Evolutionary conservation across 2,888 invertebrate species (phyloP).

Genomic region (Phortica okadai): DNA sequence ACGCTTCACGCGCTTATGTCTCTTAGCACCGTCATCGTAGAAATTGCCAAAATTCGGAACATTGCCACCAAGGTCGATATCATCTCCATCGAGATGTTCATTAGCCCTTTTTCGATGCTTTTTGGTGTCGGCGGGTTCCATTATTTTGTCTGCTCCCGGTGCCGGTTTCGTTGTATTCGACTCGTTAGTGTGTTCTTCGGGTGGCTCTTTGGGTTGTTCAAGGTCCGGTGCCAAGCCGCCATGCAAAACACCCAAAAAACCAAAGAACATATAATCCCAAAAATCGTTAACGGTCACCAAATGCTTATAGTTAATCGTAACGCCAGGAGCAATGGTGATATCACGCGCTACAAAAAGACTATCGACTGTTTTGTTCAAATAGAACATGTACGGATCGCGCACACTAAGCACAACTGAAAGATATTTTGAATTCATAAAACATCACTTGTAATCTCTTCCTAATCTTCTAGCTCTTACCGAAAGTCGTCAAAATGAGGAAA

Average conservation of each 20-base stretch:
- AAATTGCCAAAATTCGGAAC: too few relatives aligned
- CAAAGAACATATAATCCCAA: slow-evolving; percentile 58
- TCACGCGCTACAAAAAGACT: slow-evolving; percentile 53
- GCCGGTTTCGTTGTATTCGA: too few relatives aligned
- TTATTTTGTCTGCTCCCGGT: too few relatives aligned
- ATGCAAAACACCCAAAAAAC: slow-evolving; percentile 56
- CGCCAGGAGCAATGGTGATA: slow-evolving; percentile 45
- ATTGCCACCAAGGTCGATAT: too few relatives aligned
- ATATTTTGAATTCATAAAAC: not conserved
- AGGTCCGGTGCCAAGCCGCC: slow-evolving; percentile 38
- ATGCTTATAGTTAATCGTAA: slow-evolving; percentile 53
- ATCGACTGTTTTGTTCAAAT: slow-evolving; percentile 58
- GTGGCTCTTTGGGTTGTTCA: too few relatives aligned
- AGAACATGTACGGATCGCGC: slow-evolving; percentile 60
- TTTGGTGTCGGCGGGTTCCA: too few relatives aligned
- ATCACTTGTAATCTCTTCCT: not conserved
- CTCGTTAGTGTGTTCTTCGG: too few relatives aligned
- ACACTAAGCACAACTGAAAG: slow-evolving; percentile 57
- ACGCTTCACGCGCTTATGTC: not conserved
- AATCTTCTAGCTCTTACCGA: slow-evolving; percentile 47
- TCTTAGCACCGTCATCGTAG: too few relatives aligned
- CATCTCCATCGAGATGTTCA: too few relatives aligned
- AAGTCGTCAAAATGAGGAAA: slow-evolving; percentile 56
- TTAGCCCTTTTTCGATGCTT: too few relatives aligned
- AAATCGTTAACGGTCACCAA: slow-evolving; percentile 59